Conservation (phyloP, 2,113 vertebrate genomes). For the Vimba vimba region DNA sequence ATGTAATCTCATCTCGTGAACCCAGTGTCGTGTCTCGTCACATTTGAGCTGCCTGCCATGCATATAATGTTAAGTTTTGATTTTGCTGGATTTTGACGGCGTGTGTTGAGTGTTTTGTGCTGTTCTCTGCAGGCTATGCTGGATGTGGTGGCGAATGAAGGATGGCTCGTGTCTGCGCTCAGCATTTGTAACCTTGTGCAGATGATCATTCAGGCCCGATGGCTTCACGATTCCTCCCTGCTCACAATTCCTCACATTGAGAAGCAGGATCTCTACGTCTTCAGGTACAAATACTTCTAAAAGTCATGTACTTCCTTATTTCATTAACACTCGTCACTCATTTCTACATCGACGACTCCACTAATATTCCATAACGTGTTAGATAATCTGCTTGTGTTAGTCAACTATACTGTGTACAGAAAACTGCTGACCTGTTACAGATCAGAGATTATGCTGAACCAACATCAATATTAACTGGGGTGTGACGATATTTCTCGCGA, state of each 20-base stretch:
- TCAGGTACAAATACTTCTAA: slow-evolving; percentile 76
- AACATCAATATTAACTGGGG: too few relatives aligned
- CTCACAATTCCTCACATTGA: slow-evolving; percentile 90
- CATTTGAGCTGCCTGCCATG: too few relatives aligned
- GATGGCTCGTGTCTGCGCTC: slow-evolving; percentile 90
- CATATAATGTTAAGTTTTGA: too few relatives aligned
- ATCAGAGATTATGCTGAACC: too few relatives aligned
- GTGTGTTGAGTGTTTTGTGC: neutral
- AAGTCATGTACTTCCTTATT: neutral
- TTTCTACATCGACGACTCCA: neutral
- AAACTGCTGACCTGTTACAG: too few relatives aligned
- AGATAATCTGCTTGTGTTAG: too few relatives aligned
- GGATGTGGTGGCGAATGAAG: slow-evolving; percentile 91
- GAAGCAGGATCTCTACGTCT: slow-evolving; percentile 85
- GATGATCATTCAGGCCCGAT: slow-evolving; percentile 94
- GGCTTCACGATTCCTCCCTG: slow-evolving; percentile 89
- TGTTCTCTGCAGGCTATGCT: slow-evolving; percentile 86
- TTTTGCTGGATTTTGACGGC: too few relatives aligned
- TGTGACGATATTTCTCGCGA: too few relatives aligned
- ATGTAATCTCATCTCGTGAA: too few relatives aligned
- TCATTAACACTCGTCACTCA: neutral
- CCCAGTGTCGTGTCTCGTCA: too few relatives aligned
- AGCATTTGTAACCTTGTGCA: slow-evolving; percentile 90
- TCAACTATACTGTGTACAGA: too few relatives aligned
- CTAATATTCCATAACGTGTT: neutral